Base-by-base conservation (phyloP, 2,888 invertebrate genomes). In the Parnassius smintheus region DNA sequence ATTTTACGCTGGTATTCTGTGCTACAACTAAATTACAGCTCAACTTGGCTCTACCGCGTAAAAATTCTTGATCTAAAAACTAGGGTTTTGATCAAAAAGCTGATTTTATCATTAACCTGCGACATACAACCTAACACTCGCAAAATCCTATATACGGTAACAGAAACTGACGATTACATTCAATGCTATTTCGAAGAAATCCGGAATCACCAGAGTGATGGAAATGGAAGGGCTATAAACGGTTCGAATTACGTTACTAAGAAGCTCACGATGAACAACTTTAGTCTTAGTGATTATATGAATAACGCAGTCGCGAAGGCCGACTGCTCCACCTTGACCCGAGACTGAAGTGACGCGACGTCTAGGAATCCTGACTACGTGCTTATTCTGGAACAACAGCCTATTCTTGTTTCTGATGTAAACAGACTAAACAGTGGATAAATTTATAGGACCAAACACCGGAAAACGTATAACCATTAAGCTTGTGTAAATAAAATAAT, bases 241-340 rank as follows among this genome's bases (percentile, higher is more conserved):
- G 18, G 9, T 45, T 42, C 45, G 9, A 8, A n/a, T 25, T 52
- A n/a, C 2, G 7, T 42, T 60, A 60, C 60, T 9, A 46, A 50
- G 56, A 61, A 54, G 12, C 48, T 13, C 9, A 2, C 46, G 35
- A 42, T 12, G 22, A 60, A 48, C 9, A 54, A 48, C 54, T 54
- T 8, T n/a, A n/a, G 52, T 35, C 52, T 18, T 50, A 57, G 42
- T 42, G 11, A 12, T 50, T 18, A 48, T 44, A 51, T 59, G 59
- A 48, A 59, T 53, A 46, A 59, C 46, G 51, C 41, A 54, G 42
- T 2, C 44, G 2, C 22, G 58, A 59, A 59, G 58, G 58, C 52
- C 45, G 13, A 10, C 48, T 13, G 7, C n/a, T n/a, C 2, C 42
- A 42, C 60, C 60, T 60, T 60, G 60, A 60, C 54, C 60, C 18